Percentiles rank a stretch among this genome's conserved stretches.
Evolutionary conservation across 2,113 vertebrate genomes (phyloP).

Genomic region (Conger conger): DNA sequence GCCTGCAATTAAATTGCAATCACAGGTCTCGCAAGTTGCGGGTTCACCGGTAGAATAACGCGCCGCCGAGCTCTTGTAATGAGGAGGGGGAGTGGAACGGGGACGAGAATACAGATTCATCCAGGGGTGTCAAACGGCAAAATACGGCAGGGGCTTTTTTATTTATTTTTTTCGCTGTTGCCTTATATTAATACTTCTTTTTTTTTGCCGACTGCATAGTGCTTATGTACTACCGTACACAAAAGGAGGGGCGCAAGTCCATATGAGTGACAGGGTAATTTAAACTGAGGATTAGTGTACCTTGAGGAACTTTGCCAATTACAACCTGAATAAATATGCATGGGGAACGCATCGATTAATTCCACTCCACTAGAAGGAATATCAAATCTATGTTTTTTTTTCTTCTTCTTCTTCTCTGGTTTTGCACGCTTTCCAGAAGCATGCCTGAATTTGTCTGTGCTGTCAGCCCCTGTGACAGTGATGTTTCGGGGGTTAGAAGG

Average conservation of each 20-base stretch:
- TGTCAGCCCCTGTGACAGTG: constrained; percentile 37
- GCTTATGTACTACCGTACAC: background rate
- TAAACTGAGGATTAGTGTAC: constrained; percentile 33
- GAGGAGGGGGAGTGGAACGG: constrained; percentile 42
- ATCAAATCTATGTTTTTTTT: constrained; percentile 19
- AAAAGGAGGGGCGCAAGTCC: constrained; percentile 22
- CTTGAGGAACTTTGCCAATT: constrained; percentile 46
- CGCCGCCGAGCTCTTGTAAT: constrained; percentile 31
- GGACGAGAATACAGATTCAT: constrained; percentile 49
- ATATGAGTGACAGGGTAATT: constrained; percentile 17
- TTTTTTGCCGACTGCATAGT: background rate
- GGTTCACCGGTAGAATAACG: constrained; percentile 35
- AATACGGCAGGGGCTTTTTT: constrained; percentile 18
- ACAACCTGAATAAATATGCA: constrained; percentile 45
- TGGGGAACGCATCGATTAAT: constrained; percentile 46
- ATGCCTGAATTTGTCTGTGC: constrained; percentile 41
- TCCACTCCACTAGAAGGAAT: constrained; percentile 31
- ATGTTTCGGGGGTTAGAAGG: constrained; percentile 15
- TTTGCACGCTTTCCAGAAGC: constrained; percentile 5
- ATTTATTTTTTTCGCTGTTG: constrained; percentile 1
- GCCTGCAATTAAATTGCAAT: constrained; percentile 49
- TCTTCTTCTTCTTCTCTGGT: background rate
- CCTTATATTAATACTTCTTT: constrained; percentile 11
- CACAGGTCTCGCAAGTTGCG: constrained; percentile 43
- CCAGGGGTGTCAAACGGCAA: constrained; percentile 26